Percentiles rank a stretch among this genome's conserved stretches.
Evolutionary conservation across 2,113 vertebrate genomes (phyloP).

Genomic region (Cygnus atratus): DNA sequence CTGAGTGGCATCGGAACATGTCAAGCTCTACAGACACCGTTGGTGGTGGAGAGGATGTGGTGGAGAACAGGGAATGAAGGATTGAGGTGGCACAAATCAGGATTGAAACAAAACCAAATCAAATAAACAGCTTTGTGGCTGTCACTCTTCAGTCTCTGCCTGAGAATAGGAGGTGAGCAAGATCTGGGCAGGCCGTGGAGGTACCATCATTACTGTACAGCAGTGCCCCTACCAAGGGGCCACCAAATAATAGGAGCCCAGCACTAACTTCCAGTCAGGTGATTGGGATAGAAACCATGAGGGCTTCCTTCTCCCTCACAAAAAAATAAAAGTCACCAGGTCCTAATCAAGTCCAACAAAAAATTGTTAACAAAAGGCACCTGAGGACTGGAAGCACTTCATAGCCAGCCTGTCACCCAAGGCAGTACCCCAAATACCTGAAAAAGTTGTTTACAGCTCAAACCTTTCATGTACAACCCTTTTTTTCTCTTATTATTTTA

Average conservation of each 20-base stretch:
- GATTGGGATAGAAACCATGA: background rate
- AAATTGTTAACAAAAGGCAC: background rate
- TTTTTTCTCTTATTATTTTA: background rate
- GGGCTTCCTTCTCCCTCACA: background rate
- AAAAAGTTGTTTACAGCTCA: background rate
- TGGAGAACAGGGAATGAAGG: background rate
- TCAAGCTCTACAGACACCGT: fast-evolving
- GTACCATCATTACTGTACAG: background rate
- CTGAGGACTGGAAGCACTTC: background rate
- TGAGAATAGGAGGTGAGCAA: background rate
- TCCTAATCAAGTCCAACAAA: background rate
- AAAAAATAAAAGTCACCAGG: background rate
- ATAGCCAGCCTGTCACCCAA: background rate
- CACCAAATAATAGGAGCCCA: background rate
- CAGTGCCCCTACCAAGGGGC: background rate
- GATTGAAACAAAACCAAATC: background rate
- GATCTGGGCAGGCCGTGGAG: background rate
- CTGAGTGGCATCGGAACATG: fast-evolving
- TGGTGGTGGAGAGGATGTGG: background rate
- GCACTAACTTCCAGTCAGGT: background rate
- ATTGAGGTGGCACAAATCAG: background rate
- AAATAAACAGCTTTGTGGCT: background rate
- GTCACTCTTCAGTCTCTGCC: background rate
- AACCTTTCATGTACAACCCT: background rate
- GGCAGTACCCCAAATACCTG: fast-evolving